Percentiles rank a stretch among this genome's conserved stretches.
phyloP scores from a whole-genome alignment of 2,888 invertebrate species.

The Nudaria mundana region DNA sequence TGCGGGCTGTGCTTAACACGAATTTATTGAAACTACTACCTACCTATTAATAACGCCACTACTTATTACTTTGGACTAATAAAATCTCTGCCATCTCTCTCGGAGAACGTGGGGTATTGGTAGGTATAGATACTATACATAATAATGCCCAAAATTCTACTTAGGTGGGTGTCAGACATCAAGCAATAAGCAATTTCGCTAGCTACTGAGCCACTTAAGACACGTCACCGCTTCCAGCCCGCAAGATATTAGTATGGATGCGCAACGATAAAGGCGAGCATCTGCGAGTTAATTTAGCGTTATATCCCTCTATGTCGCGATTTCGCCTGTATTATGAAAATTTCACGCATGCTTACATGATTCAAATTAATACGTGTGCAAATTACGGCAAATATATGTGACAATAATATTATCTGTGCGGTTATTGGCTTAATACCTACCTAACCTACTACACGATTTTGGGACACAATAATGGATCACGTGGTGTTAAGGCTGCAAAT shows the following conservation, averaged over 20 bases:
- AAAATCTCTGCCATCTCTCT: too few relatives aligned
- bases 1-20: too few relatives aligned
- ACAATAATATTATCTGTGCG: too few relatives aligned
- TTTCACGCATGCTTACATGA: conserved; percentile 13
- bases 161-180: conserved; percentile 22
- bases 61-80: too few relatives aligned
- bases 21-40: too few relatives aligned
- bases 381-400: background rate
- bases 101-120: too few relatives aligned
- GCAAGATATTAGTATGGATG: conserved; percentile 36
- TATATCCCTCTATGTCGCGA: conserved; percentile 22
- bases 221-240: conserved; percentile 28
- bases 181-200: conserved; percentile 32
- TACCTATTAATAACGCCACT: too few relatives aligned
- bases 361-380: conserved; percentile 14
- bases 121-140: too few relatives aligned
- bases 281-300: conserved; percentile 29
- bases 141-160: background rate
- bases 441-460: background rate
- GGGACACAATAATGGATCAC: too few relatives aligned
- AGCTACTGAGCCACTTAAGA: conserved; percentile 31
- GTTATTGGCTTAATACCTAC: too few relatives aligned
- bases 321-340: conserved; percentile 21
- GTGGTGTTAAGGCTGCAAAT: too few relatives aligned
- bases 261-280: conserved; percentile 26